phyloP scores from a whole-genome alignment of 2,797 vertebrate species.

The Perodicticus potto region DNA sequence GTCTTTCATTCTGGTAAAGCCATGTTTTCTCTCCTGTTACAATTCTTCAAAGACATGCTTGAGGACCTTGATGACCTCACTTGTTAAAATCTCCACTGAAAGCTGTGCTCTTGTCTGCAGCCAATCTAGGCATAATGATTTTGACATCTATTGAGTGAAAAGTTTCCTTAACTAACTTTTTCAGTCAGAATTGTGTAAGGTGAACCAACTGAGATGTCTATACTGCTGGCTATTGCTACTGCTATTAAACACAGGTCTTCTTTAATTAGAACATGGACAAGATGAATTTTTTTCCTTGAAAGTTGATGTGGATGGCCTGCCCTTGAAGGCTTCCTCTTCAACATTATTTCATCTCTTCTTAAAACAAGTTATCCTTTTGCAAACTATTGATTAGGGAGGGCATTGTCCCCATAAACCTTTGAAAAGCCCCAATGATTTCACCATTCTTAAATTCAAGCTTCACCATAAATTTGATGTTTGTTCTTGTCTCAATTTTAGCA shows the following conservation, averaged over 20 bases:
- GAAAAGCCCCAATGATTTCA: not conserved
- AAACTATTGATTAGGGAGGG: not conserved
- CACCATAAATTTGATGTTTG: not conserved
- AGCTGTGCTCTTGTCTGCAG: not conserved
- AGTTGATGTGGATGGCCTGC: not conserved
- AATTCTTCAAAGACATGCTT: not conserved
- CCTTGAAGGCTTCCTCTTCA: not conserved
- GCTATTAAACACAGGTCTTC: not conserved
- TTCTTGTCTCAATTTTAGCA: not conserved
- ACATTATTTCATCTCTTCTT: not conserved
- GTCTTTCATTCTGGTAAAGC: not conserved
- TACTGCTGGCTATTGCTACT: not conserved
- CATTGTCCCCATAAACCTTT: not conserved
- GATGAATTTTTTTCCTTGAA: not conserved
- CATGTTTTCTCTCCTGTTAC: not conserved
- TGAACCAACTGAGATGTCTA: not conserved
- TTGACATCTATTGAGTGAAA: not conserved
- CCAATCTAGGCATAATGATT: not conserved
- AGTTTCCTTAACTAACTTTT: not conserved
- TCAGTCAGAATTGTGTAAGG: not conserved
- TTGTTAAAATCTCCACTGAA: not conserved
- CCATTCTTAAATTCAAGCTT: not conserved
- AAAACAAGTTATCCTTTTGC: not conserved
- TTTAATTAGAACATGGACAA: not conserved
- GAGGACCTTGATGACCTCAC: not conserved